Evolutionary conservation across 2,888 invertebrate genomes (phyloP), one percentile per base, ranked within the genome.

Genomic region (Chymomyza fuscimana): DNA sequence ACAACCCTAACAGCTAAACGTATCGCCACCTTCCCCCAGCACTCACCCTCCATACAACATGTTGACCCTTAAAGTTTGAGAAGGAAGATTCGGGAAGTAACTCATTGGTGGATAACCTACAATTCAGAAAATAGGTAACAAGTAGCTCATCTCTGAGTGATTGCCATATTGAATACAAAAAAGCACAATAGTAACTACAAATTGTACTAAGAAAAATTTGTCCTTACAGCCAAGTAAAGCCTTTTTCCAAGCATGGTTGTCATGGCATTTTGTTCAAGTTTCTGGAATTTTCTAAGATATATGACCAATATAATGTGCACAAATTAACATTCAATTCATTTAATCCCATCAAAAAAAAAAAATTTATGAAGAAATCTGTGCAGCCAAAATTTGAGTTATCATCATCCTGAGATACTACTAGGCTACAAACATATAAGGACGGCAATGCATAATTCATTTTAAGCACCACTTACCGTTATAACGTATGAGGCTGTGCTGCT

Each of bases 391-490:
- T 64, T 70, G 61, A 52, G 58, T 32, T 29, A 70, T 69, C 65
- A 70, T 69, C 65, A 69, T 52, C 50, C 29, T 56, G 58, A 65
- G 51, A 56, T 58, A 15, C 22, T 54, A 46, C 58, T 51, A 70
- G 51, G 70, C 51, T 10, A 67, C 63, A 74, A 58, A 63, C 68
- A 72, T 68, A 15, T 25, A 19, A 58, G 25, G 12, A 25, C 16
- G 74, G 64, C 70, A 78, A 78, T 25, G 16, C 79, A 81, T 83
- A 87, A 83, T 87, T 83, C 83, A 85, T 80, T 85, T 83, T 85
- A 83, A 83, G 87, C 87, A 85, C 86, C 87, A 83, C 83, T 87
- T 83, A 87, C 82, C 75, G 80, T 82, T 85, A 83, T 80, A 77
- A 82, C 70, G 52, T 54, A 54, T n/a, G 52, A 19, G 79, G 77